Evolutionary conservation across 2,113 vertebrate species (phyloP), one percentile per base, ranked within the genome.

Genomic region (Gorilla gorilla): DNA sequence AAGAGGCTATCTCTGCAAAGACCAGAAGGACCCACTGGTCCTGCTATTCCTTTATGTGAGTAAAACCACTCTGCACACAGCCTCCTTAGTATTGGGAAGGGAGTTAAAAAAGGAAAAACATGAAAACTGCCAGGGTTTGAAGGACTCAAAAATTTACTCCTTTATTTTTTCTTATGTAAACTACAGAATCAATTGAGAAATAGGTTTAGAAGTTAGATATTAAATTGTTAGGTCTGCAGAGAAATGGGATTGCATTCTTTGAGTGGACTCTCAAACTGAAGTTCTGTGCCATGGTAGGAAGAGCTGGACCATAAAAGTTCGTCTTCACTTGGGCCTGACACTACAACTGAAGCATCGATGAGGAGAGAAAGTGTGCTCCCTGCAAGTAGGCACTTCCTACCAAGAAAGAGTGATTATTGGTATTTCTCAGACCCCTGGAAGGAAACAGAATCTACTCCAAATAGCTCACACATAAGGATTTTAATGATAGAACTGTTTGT

Each of bases 21-120:
- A 81, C 17, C 20, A 32, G 3, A n/a, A 55, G 32, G 8, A 3
- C 0, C 0, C n/a, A 12, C 6, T 5, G 0, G 6, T 12, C 27
- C 35, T 10, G 17, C 17, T 57, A 6, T 14, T 1, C 38, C 30
- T 48, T 32, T 20, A 23, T 1, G 14, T 23, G 14, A 17, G 17
- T 5, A n/a, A 83, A 55, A 10, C 32, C 6, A 38, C 2, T 17
- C n/a, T 59, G 14, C 1, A 13, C 9, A 40, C 2, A 50, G 72
- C 72, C 20, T 27, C 23, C 32, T 59, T 17, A 9, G 4, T 84
- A 22, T 2, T 22, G 8, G 16, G 59, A 84, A 85, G 25, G 18
- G 4, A 48, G 43, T 23, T 48, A 48, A 40, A 68, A 59, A 25
- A 50, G 50, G 22, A 57, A 45, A 80, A 20, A 48, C 81, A 40